Conservation (phyloP, 2,888 invertebrate genomes). For the Elmis aenea region DNA sequence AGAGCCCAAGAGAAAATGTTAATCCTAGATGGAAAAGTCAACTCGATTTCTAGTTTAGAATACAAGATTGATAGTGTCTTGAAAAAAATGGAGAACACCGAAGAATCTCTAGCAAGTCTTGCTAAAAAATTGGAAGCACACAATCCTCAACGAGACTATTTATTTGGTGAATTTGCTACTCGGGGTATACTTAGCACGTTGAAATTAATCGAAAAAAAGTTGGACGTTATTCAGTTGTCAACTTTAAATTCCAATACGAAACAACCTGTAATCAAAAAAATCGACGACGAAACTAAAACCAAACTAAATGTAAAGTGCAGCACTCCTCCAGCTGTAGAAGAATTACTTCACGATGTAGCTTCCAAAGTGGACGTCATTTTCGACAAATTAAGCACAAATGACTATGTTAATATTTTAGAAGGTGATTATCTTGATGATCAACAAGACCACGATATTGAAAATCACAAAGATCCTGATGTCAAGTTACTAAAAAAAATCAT, state of each 20-base stretch:
- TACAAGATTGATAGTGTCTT: constrained; percentile 43
- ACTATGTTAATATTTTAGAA: constrained; percentile 28
- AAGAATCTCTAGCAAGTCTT: constrained; percentile 29
- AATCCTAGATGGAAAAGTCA: constrained; percentile 38
- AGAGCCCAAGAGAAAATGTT: constrained; percentile 44
- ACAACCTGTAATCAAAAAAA: constrained; percentile 18
- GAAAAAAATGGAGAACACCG: constrained; percentile 28
- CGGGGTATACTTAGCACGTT: constrained; percentile 44
- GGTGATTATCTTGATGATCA: constrained; percentile 28
- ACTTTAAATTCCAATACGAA: constrained; percentile 16
- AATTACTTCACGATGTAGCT: constrained; percentile 41
- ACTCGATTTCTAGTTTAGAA: constrained; percentile 41
- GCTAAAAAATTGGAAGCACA: constrained; percentile 29
- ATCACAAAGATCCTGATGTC: constrained; percentile 19
- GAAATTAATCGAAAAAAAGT: constrained; percentile 41
- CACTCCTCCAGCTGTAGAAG: constrained; percentile 37
- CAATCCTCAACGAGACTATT: constrained; percentile 27
- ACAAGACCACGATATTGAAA: constrained; percentile 21
- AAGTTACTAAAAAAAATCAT: constrained; percentile 28
- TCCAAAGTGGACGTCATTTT: constrained; percentile 46
- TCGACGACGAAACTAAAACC: constrained; percentile 24
- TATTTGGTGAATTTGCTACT: constrained; percentile 43
- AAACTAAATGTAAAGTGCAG: constrained; percentile 38
- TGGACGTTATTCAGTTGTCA: constrained; percentile 33
- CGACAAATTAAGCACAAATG: constrained; percentile 36